Evolutionary conservation across 1,140 invertebrate genomes (phyloP).

Genomic region (Ceratosolen solmsi): DNA sequence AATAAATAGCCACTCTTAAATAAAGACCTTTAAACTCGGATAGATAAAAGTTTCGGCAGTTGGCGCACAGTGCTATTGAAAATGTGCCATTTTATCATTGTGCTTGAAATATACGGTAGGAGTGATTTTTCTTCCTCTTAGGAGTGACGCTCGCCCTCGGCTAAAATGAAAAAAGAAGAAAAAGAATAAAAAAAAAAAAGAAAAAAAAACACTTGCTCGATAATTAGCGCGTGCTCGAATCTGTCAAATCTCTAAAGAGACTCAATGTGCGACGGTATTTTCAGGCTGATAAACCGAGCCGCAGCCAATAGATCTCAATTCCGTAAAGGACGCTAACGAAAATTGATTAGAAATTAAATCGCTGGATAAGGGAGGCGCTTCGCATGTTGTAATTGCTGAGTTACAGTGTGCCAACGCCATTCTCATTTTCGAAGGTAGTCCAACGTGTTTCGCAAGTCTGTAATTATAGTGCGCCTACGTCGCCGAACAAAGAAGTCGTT

Average conservation of each 20-base stretch:
- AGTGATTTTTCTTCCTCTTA: too few relatives aligned
- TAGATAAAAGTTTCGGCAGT: too few relatives aligned
- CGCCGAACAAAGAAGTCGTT: constrained; percentile 35
- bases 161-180: too few relatives aligned
- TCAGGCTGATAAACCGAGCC: background rate
- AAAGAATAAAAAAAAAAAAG: too few relatives aligned
- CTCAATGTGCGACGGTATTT: background rate
- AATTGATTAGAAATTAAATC: constrained; percentile 30
- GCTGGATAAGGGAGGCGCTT: background rate
- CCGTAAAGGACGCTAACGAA: background rate
- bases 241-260: background rate
- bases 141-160: too few relatives aligned
- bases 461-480: constrained; percentile 32
- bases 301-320: background rate
- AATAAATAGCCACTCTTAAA: too few relatives aligned
- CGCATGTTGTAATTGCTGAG: background rate
- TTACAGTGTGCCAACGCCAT: background rate
- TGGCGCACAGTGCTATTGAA: too few relatives aligned
- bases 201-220: too few relatives aligned
- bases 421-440: constrained; percentile 36
- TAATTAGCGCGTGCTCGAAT: too few relatives aligned
- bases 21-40: too few relatives aligned
- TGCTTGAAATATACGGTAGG: too few relatives aligned
- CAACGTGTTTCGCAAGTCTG: background rate
- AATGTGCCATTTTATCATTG: too few relatives aligned